These are phyloP conservation scores for Pongo pygmaeus DNA, from an alignment of 2,113 vertebrate genomes.

Conservation along the genomic window DNA sequence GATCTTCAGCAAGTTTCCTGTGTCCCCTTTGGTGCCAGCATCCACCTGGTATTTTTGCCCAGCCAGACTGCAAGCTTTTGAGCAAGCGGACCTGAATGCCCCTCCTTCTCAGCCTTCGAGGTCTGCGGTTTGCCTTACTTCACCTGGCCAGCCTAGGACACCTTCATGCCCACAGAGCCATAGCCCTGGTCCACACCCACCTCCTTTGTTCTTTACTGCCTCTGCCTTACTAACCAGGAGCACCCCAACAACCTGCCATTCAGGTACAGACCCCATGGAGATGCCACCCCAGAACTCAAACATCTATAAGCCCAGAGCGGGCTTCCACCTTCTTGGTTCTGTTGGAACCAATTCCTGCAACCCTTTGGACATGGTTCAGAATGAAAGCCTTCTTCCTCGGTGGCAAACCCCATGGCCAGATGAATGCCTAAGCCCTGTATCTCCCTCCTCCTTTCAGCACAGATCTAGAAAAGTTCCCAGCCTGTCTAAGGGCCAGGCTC, in stretches of 20 bases:
- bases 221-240: background rate
- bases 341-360: background rate
- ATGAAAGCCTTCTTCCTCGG: background rate
- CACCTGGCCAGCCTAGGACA: background rate
- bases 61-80: background rate
- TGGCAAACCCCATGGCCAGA: background rate
- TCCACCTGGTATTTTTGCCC: background rate
- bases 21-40: background rate
- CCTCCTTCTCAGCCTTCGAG: background rate
- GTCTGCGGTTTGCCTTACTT: background rate
- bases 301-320: background rate
- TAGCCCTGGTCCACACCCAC: background rate
- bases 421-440: background rate
- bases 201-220: background rate
- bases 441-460: background rate
- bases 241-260: background rate
- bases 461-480: background rate
- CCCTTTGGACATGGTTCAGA: background rate
- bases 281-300: background rate
- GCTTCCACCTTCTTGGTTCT: background rate
- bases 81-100: background rate
- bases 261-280: background rate
- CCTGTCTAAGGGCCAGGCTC: background rate
- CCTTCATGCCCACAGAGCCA: background rate
- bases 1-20: background rate